Evolutionary conservation across 2,797 vertebrate species (phyloP).

Genomic region (Fringilla coelebs): DNA sequence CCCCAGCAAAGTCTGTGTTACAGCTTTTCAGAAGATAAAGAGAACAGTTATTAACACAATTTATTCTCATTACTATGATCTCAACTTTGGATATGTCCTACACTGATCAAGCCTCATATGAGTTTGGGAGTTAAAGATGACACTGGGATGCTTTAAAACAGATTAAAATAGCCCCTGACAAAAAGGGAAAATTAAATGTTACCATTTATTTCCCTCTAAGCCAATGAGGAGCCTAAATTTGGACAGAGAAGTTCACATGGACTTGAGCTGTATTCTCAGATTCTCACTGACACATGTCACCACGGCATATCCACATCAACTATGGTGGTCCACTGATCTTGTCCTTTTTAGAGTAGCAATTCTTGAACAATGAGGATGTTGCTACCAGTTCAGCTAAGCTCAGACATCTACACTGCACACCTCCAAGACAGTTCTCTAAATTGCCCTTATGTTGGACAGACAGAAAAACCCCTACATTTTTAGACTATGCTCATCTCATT

Average conservation of each 20-base stretch:
- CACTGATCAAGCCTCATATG: background rate
- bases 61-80: background rate
- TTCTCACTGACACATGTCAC: background rate
- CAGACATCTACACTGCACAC: background rate
- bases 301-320: rapidly evolving
- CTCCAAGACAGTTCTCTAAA: background rate
- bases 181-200: background rate
- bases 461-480: background rate
- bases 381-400: background rate
- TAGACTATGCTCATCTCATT: background rate
- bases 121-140: background rate
- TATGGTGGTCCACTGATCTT: background rate
- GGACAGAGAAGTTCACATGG: background rate
- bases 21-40: background rate
- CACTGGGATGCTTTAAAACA: background rate
- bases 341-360: background rate
- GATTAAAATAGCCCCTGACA: background rate
- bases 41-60: background rate
- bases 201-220: background rate
- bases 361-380: background rate
- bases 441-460: background rate
- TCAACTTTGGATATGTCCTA: background rate
- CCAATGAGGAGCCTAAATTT: background rate
- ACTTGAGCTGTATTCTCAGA: background rate
- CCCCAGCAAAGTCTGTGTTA: background rate